Conservation (phyloP, 2,888 invertebrate genomes). For the Rhorus exstirpatorius region DNA sequence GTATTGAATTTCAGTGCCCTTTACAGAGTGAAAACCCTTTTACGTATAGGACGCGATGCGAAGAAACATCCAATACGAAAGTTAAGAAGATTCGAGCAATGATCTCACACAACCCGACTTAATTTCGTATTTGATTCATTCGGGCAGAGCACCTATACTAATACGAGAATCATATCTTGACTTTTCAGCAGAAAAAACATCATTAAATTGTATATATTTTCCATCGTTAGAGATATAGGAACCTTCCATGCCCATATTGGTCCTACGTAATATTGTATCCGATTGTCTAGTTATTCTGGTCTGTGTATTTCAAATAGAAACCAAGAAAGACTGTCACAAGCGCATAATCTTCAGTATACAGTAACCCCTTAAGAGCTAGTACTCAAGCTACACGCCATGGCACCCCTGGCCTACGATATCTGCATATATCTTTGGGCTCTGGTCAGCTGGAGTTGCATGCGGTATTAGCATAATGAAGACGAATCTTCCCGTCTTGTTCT, state of each 20-base stretch:
- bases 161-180: no score
- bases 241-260: no score
- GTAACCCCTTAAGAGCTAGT: conserved; percentile 43
- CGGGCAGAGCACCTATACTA: no score
- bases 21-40: no score
- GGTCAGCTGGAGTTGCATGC: conserved; percentile 81
- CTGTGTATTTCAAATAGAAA: neutral
- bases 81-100: no score
- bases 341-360: conserved; percentile 35
- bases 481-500: conserved; percentile 47
- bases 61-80: no score
- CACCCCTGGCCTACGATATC: conserved; percentile 77
- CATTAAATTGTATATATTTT: neutral
- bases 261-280: no score
- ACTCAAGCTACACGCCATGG: conserved; percentile 22
- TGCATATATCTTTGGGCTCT: conserved; percentile 79
- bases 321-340: conserved; percentile 30
- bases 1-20: no score
- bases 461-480: conserved; percentile 84
- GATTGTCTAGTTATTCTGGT: neutral
- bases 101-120: no score
- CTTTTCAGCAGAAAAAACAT: neutral
- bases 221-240: conserved; percentile 16
- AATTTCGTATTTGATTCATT: no score
- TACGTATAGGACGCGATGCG: no score